Percentiles rank a stretch among this genome's conserved stretches.
These are phyloP conservation scores for Caenorhabditis sulstoni DNA, from an alignment of 2,888 invertebrate species.

Conservation along the genomic window DNA sequence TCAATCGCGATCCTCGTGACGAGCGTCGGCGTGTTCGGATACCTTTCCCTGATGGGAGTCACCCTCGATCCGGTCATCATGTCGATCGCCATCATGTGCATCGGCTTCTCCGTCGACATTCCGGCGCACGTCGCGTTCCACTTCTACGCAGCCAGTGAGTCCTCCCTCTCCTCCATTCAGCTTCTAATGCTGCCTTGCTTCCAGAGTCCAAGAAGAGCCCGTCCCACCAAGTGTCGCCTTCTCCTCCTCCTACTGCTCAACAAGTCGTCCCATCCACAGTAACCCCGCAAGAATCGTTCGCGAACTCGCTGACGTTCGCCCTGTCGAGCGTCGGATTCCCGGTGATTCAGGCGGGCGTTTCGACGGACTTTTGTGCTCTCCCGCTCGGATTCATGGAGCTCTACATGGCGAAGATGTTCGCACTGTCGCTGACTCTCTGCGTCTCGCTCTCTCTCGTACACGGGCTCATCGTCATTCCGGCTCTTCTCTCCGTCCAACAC, in stretches of 20 bases:
- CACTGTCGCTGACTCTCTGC: slow-evolving; percentile 65
- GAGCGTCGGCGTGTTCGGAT: slow-evolving; percentile 61
- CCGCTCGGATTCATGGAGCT: slow-evolving; percentile 66
- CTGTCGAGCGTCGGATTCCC: slow-evolving; percentile 69
- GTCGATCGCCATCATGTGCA: slow-evolving; percentile 64
- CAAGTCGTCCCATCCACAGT: slow-evolving; percentile 15
- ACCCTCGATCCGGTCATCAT: slow-evolving; percentile 62
- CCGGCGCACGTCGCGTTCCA: slow-evolving; percentile 67
- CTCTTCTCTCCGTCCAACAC: slow-evolving; percentile 61
- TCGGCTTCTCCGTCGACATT: slow-evolving; percentile 65
- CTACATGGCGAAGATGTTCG: slow-evolving; percentile 69
- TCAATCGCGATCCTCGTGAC: slow-evolving; percentile 55
- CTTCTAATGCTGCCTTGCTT: no score
- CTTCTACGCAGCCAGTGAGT: slow-evolving; percentile 62
- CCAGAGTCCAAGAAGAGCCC: slow-evolving; percentile 49
- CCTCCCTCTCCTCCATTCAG: no score
- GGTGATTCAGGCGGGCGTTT: slow-evolving; percentile 72
- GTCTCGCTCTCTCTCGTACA: slow-evolving; percentile 69
- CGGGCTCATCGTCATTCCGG: slow-evolving; percentile 67
- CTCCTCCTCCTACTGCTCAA: slow-evolving; percentile 37
- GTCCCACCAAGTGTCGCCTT: slow-evolving; percentile 12
- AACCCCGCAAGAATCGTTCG: slow-evolving; percentile 27
- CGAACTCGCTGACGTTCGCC: slow-evolving; percentile 45
- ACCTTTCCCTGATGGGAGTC: slow-evolving; percentile 57
- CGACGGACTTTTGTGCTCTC: slow-evolving; percentile 70